Evolutionary conservation across 2,888 invertebrate genomes (phyloP), one percentile per base, ranked within the genome.

Genomic region (Nemapogon koenigi): DNA sequence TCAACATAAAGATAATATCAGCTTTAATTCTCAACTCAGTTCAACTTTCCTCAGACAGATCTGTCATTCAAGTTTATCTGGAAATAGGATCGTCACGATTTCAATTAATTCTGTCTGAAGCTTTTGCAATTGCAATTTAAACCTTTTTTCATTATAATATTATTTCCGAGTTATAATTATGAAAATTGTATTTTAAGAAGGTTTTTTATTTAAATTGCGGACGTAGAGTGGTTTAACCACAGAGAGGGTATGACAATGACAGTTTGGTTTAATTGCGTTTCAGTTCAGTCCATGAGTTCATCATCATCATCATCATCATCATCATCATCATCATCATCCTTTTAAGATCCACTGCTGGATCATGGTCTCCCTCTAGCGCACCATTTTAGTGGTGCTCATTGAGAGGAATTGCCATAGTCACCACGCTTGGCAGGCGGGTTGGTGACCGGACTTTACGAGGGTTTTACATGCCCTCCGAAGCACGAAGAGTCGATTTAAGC

Each of bases 31-130:
- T 33, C 33, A 33, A 19, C 33, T 33, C 33, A 16, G 13, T 19
- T 33, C 18, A 33, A 33, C 14, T 33, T 33, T 33, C 13, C 33
- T 19, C 33, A 18, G 19, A 15, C 31, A 31, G 18, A 16, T 33
- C 33, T 19, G 19, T 33, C 33, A 33, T 19, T 33, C 3, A 2
- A 18, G 8, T 11, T 33, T 33, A 33, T 33, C 33, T 13, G 17
- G 37, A 37, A 37, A 28, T 17, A 37, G 27, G 17, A 37, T 26
- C 37, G 37, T 37, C 37, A 37, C 37, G 37, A 27, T 37, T 37
- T 37, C 37, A 37, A 37, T 37, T 37, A 33, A 8, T 33, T 33
- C n/a, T 33, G 11, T 19, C 19, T 19, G 10, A 33, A 19, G 7
- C 19, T 31, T 33, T 17, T 33, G 19, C 19, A 33, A 19, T 33